Conservation (phyloP, 2,113 vertebrate species). For the Fulmarus glacialis region DNA sequence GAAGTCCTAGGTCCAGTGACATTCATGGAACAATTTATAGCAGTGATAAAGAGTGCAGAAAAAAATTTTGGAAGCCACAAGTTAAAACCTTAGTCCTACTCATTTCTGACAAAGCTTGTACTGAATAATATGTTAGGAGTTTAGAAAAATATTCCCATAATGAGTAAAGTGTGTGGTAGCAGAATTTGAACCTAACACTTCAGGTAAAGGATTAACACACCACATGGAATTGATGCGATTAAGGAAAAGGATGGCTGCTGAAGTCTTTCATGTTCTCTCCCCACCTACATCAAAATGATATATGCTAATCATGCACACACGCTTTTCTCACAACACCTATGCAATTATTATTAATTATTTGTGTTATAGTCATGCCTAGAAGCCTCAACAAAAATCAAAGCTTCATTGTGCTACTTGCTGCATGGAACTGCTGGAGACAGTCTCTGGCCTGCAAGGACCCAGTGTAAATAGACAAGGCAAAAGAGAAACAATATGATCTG, state of each 20-base stretch:
- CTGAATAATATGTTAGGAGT: not conserved
- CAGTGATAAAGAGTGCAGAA: not conserved
- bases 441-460: not conserved
- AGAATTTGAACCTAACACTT: not conserved
- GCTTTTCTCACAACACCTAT: not conserved
- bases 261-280: not conserved
- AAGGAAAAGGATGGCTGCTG: not conserved
- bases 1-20: not conserved
- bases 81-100: not conserved
- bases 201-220: not conserved
- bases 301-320: not conserved
- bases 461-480: not conserved
- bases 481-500: not conserved
- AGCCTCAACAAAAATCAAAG: not conserved
- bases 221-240: not conserved
- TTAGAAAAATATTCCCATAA: not conserved
- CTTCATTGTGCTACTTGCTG: not conserved
- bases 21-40: not conserved
- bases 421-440: not conserved
- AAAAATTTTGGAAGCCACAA: not conserved
- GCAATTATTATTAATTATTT: not conserved
- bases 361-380: not conserved
- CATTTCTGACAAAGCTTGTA: not conserved
- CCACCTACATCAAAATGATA: not conserved
- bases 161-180: not conserved